Base-by-base conservation (phyloP, 64 coral and sea anemone species). In the Stichodactyla helianthus region DNA sequence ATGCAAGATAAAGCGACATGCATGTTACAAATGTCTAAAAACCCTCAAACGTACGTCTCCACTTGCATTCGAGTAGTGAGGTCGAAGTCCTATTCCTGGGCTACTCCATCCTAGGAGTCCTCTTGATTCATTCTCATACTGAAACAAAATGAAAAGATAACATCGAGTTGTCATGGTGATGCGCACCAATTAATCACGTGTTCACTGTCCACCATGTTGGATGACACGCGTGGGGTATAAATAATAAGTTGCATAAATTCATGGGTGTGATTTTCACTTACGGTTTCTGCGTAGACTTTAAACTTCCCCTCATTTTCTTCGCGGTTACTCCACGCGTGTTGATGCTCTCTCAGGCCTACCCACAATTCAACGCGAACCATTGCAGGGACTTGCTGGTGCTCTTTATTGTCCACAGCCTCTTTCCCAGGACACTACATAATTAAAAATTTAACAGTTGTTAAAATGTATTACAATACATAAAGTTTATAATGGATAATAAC, bases 11-110 rank as follows among this genome's bases (percentile, higher is more conserved):
- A 44, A 44, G 35, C 35, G 35, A 44, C 35, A 44, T 44, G 35
- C 13, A 60, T 60, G 18, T 57, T 7, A 63, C 4, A 44, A 44
- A 44, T 44, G 35, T 44, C 35, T 44, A 44, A 44, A 44, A 44
- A 44, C 35, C 35, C 35, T 44, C 35, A 44, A 44, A 63, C 84
- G 54, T 82, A 91, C 89, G 77, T 91, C 89, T 55, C 89, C 89
- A 86, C 77, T 86, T 17, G 89, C 89, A 82, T 91, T 86, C 44
- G 89, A 91, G 82, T 54, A 84, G 8, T 84, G 82, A 51, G 82
- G 54, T 14, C 82, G 52, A 26, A 60, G 23, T 56, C 25, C 23
- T 25, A 31, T 54, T 53, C 79, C 79, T 81, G 50, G 25, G 5
- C 18, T 84, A 26, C 28, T 56, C 82, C 82, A 84, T 26, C 57